These are phyloP conservation scores for Campopleginae sp. DNA, from an alignment of 2,888 invertebrate genomes.

Conservation along the genomic window DNA sequence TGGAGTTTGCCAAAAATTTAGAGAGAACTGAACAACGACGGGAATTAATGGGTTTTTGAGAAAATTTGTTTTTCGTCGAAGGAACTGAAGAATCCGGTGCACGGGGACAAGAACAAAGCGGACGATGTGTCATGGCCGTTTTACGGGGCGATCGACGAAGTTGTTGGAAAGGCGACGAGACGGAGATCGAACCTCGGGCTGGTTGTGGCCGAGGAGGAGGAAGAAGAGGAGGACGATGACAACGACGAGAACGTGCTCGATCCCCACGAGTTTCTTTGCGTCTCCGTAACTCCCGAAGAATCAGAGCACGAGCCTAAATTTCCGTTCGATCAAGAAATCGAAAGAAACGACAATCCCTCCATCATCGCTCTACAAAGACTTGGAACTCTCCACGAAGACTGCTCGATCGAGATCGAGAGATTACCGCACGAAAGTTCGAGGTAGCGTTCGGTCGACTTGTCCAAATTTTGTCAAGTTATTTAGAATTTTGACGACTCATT, in stretches of 20 bases:
- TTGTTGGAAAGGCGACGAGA: conserved; percentile 71
- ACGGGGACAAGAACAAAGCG: conserved; percentile 79
- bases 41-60: too few species aligned
- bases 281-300: conserved; percentile 75
- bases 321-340: conserved; percentile 64
- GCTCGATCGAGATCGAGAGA: conserved; percentile 67
- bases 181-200: conserved; percentile 31
- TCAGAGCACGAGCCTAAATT: conserved; percentile 63
- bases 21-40: too few species aligned
- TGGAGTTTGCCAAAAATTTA: not conserved
- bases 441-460: conserved; percentile 29
- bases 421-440: conserved; percentile 58
- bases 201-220: not conserved
- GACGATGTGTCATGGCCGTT: conserved; percentile 81
- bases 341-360: conserved; percentile 64
- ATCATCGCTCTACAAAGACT: conserved; percentile 62
- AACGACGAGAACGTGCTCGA: conserved; percentile 72
- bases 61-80: conserved; percentile 54
- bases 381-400: conserved; percentile 64
- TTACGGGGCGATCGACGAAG: conserved; percentile 79
- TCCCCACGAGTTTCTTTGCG: conserved; percentile 78
- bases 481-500: not conserved
- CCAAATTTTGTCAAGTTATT: not conserved
- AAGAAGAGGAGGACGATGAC: conserved; percentile 48
- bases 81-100: conserved; percentile 79